Evolutionary conservation across 2,888 invertebrate species (phyloP).

Genomic region (Himalopsyche anomala): DNA sequence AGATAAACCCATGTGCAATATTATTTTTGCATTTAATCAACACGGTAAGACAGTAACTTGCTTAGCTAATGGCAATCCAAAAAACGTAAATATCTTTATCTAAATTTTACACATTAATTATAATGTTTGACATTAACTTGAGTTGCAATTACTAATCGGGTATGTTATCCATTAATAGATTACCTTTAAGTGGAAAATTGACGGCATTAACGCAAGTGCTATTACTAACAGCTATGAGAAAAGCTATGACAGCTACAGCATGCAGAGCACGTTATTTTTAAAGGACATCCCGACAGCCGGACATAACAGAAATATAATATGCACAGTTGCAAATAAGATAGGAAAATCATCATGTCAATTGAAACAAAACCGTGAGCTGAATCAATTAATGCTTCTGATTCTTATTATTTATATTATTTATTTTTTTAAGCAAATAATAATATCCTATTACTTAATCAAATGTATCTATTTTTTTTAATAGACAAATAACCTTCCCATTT

Average conservation of each 20-base stretch:
- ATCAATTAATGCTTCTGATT: not conserved
- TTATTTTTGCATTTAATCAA: not conserved
- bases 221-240: not conserved
- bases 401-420: no score
- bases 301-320: not conserved
- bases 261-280: not conserved
- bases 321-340: not conserved
- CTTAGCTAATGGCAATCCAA: not conserved
- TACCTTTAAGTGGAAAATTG: not conserved
- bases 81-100: not conserved
- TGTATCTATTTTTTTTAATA: no score
- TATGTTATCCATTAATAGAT: not conserved
- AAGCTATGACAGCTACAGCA: not conserved
- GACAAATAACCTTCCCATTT: no score
- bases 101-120: not conserved
- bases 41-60: not conserved
- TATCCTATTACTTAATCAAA: not conserved
- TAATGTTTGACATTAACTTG: not conserved
- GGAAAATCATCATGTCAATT: slow-evolving; percentile 9
- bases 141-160: not conserved
- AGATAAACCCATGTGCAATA: not conserved
- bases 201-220: not conserved
- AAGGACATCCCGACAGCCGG: not conserved
- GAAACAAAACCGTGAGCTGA: not conserved
- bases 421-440: not conserved